phyloP scores from a whole-genome alignment of 1,140 invertebrate genomes.

The Nasonia giraulti region DNA sequence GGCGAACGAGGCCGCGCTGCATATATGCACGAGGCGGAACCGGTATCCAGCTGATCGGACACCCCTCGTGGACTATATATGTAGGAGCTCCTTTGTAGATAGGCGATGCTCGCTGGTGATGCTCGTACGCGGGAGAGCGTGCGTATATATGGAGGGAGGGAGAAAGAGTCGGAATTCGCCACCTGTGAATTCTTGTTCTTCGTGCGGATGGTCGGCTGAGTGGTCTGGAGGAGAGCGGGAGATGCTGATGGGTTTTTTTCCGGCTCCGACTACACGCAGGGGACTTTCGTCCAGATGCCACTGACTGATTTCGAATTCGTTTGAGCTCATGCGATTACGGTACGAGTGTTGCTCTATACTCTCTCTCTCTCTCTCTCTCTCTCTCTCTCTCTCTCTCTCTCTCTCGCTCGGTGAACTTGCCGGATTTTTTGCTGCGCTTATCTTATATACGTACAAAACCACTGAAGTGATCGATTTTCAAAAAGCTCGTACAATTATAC shows the following conservation, averaged over 20 bases:
- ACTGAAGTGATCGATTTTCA: too few species aligned
- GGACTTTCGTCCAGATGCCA: neutral
- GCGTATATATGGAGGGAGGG: neutral
- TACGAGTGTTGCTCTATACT: too few species aligned
- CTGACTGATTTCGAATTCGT: neutral
- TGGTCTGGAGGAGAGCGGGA: neutral
- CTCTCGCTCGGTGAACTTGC: too few species aligned
- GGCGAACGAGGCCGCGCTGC: neutral
- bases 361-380: too few species aligned
- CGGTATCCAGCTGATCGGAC: slow-evolving; percentile 34
- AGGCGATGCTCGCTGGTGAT: neutral
- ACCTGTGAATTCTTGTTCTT: slow-evolving; percentile 32
- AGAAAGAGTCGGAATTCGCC: neutral
- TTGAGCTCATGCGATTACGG: neutral
- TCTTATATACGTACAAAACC: too few species aligned
- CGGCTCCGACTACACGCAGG: neutral
- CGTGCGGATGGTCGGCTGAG: neutral
- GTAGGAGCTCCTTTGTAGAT: too few species aligned
- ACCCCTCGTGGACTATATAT: neutral
- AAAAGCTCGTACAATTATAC: too few species aligned
- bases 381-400: too few species aligned
- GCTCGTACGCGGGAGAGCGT: neutral
- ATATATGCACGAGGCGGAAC: neutral
- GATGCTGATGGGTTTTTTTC: neutral
- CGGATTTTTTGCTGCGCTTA: too few species aligned